phyloP scores from a whole-genome alignment of 2,888 invertebrate species.

The Zaprionus obscuricornis region DNA sequence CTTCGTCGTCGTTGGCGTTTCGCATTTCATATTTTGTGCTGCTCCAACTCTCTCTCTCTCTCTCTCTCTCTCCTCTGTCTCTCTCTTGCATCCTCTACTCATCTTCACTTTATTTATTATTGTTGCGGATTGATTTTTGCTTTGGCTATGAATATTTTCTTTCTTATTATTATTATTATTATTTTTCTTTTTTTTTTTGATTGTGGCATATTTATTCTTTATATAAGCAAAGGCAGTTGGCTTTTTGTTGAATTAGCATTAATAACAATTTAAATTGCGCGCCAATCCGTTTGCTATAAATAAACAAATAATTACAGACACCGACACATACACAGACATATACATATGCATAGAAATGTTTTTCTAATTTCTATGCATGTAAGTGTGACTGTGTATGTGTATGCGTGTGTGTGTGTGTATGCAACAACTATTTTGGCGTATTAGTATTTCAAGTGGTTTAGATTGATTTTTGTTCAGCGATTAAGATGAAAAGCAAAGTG shows the following conservation, averaged over 20 bases:
- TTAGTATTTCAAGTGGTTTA: conserved; percentile 49
- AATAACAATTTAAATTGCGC: conserved; percentile 58
- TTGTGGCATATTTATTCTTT: conserved; percentile 40
- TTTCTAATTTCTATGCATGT: background rate
- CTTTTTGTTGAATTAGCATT: conserved; percentile 66
- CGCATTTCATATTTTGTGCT: conserved; percentile 26
- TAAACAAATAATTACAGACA: conserved; percentile 40
- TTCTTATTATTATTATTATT: too few relatives aligned
- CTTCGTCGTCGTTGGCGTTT: conserved; percentile 22
- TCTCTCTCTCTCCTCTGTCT: background rate
- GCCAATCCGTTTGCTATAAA: conserved; percentile 43
- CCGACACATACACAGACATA: conserved; percentile 10
- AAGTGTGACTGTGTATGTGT: conserved; percentile 5
- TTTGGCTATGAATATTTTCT: conserved; percentile 43
- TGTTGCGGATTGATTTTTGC: conserved; percentile 48
- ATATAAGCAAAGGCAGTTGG: conserved; percentile 20
- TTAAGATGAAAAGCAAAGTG: too few relatives aligned
- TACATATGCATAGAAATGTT: background rate
- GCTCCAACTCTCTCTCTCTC: conserved; percentile 10
- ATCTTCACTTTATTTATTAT: conserved; percentile 41
- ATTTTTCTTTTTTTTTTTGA: too few relatives aligned
- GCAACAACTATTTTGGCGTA: conserved; percentile 31
- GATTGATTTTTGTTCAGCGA: conserved; percentile 31
- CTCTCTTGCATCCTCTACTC: background rate
- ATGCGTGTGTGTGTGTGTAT: conserved; percentile 6